A percentile compares a stretch with the other conserved stretches of the same genome.
phyloP scores from a whole-genome alignment of 1,140 invertebrate genomes.

The Subanguina moxae region DNA sequence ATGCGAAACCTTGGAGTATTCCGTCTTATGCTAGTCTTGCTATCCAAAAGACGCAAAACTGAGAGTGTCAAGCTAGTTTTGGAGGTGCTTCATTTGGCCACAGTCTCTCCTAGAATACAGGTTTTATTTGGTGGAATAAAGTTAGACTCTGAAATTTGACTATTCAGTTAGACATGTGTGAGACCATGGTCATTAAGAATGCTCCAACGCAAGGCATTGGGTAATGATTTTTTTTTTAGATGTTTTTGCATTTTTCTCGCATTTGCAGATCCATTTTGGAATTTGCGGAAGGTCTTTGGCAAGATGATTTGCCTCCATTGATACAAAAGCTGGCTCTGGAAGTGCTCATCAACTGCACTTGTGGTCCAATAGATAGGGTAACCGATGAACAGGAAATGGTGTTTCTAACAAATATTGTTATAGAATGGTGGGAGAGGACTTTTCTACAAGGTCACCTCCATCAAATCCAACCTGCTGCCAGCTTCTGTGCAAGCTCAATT shows the following conservation, averaged over 20 bases:
- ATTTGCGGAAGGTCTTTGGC: constrained; percentile 20
- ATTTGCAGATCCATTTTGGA: constrained; percentile 39
- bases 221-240: constrained; percentile 8
- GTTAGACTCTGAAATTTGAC: no score
- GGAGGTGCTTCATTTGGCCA: constrained; percentile 38
- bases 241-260: not conserved
- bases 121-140: no score
- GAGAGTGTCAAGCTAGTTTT: constrained; percentile 31
- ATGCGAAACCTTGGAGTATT: constrained; percentile 30
- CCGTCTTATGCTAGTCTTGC: constrained; percentile 16
- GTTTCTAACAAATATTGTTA: not conserved
- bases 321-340: constrained; percentile 38
- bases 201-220: constrained; percentile 29
- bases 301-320: constrained; percentile 20
- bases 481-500: not conserved
- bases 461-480: not conserved
- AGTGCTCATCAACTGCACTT: constrained; percentile 39
- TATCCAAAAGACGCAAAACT: constrained; percentile 24
- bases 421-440: constrained; percentile 3
- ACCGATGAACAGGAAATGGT: not conserved
- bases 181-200: constrained; percentile 23
- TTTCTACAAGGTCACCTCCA: not conserved
- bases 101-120: constrained; percentile 38
- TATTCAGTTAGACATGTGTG: constrained; percentile 35
- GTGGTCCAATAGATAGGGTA: constrained; percentile 40